Conservation (phyloP, 2,888 invertebrate species). For the Endomychus coccineus region DNA sequence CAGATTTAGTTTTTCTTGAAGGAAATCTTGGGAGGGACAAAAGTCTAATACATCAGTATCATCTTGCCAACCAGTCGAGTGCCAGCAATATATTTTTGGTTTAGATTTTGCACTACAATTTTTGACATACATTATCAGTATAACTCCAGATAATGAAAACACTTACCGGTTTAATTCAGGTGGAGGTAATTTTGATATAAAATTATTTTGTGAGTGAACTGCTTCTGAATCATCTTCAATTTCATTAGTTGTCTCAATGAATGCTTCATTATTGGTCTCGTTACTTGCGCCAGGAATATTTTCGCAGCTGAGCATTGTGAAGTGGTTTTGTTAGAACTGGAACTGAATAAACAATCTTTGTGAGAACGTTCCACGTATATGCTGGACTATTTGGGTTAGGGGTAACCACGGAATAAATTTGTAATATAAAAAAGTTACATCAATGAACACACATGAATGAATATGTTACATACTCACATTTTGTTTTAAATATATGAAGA, state of each 20-base stretch:
- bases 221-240: conserved; percentile 7
- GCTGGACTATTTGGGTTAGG: no score
- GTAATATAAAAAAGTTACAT: neutral
- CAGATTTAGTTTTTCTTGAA: conserved; percentile 13
- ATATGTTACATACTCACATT: conserved; percentile 8
- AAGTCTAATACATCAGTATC: conserved; percentile 11
- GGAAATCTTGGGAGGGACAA: conserved; percentile 13
- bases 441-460: neutral
- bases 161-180: conserved; percentile 21
- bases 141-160: conserved; percentile 1
- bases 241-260: conserved; percentile 4
- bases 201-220: conserved; percentile 12
- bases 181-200: conserved; percentile 11
- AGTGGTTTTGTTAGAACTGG: conserved; percentile 6
- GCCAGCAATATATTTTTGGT: conserved; percentile 20
- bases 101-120: conserved; percentile 13
- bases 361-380: no score
- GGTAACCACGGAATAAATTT: no score
- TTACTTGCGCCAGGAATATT: conserved; percentile 7
- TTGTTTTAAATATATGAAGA: conserved; percentile 9
- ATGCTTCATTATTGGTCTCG: conserved; percentile 11
- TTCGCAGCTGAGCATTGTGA: conserved; percentile 13
- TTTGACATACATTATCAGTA: neutral
- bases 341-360: conserved; percentile 11
- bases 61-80: conserved; percentile 12